phyloP scores from a whole-genome alignment of 2,797 vertebrate genomes.

The Apogon hyalosoma region DNA sequence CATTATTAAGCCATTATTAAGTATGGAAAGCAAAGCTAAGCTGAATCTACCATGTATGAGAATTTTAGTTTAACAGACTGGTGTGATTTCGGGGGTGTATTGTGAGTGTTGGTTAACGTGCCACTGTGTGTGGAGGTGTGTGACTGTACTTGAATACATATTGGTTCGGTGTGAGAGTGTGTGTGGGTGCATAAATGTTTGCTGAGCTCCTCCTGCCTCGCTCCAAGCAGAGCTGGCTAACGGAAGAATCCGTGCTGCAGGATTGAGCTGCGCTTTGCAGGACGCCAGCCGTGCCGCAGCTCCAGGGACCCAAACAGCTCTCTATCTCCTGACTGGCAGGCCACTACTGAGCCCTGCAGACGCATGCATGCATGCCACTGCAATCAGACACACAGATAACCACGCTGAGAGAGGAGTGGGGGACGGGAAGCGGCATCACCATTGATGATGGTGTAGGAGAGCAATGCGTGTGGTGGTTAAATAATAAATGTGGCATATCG shows the following conservation, averaged over 20 bases:
- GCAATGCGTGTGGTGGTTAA: constrained; percentile 83
- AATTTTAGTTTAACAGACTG: constrained; percentile 68
- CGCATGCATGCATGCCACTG: constrained; percentile 66
- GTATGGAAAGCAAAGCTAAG: constrained; percentile 40
- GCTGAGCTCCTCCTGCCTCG: constrained; percentile 75
- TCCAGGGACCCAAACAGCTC: constrained; percentile 58
- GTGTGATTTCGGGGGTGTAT: constrained; percentile 78
- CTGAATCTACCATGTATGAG: constrained; percentile 54
- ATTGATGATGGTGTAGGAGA: constrained; percentile 77
- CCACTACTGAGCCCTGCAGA: constrained; percentile 69
- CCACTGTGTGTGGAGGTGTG: constrained; percentile 82
- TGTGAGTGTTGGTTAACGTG: constrained; percentile 71
- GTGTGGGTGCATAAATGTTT: constrained; percentile 82
- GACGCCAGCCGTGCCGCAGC: constrained; percentile 70
- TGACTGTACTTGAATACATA: constrained; percentile 81
- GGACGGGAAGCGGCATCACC: constrained; percentile 61
- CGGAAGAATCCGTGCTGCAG: constrained; percentile 79
- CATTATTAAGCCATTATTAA: constrained; percentile 34
- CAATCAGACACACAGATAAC: constrained; percentile 63
- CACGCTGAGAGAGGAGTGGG: constrained; percentile 35
- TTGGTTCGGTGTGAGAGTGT: constrained; percentile 75
- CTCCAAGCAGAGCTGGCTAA: constrained; percentile 76
- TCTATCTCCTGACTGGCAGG: constrained; percentile 68
- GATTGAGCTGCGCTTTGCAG: constrained; percentile 74
- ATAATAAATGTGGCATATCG: constrained; percentile 87